Evolutionary conservation across 2,797 vertebrate species (phyloP).

Genomic region (Phalloptychus januarius): DNA sequence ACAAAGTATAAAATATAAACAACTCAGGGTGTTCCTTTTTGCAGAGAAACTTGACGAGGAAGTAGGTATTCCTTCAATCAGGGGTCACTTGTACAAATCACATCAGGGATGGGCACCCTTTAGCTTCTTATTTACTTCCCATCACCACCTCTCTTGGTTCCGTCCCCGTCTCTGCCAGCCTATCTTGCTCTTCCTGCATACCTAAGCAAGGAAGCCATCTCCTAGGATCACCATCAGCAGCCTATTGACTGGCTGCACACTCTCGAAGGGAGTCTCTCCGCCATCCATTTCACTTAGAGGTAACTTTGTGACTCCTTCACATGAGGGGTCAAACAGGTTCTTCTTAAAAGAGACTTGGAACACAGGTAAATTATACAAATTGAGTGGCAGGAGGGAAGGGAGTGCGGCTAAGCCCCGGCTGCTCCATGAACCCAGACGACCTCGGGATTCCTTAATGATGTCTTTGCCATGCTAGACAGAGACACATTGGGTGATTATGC

Average conservation of each 20-base stretch:
- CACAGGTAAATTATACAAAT: conserved; percentile 74
- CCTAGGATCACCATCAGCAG: conserved; percentile 66
- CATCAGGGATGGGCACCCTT: conserved; percentile 55
- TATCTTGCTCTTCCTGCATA: conserved; percentile 48
- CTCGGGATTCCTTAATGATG: conserved; percentile 76
- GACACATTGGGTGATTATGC: conserved; percentile 66
- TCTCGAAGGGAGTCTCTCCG: conserved; percentile 47
- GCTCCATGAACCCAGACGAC: conserved; percentile 64
- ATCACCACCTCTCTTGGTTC: conserved; percentile 34
- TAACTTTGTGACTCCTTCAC: conserved; percentile 64
- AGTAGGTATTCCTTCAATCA: conserved; percentile 44
- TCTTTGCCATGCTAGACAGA: conserved; percentile 67
- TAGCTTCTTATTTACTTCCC: conserved; percentile 57
- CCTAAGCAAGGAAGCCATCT: conserved; percentile 60
- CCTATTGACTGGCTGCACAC: conserved; percentile 55
- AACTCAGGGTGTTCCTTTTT: conserved; percentile 14
- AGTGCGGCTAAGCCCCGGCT: conserved; percentile 39
- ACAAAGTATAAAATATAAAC: conserved; percentile 61
- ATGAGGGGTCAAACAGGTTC: conserved; percentile 58
- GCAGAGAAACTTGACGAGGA: conserved; percentile 15
- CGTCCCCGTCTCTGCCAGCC: neutral
- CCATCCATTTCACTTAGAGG: conserved; percentile 61
- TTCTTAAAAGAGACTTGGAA: conserved; percentile 52
- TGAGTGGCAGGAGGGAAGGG: conserved; percentile 68
- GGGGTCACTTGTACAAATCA: conserved; percentile 62